Evolutionary conservation across 2,888 invertebrate genomes (phyloP), one percentile per base, ranked within the genome.

Genomic region (Ceramica pisi): DNA sequence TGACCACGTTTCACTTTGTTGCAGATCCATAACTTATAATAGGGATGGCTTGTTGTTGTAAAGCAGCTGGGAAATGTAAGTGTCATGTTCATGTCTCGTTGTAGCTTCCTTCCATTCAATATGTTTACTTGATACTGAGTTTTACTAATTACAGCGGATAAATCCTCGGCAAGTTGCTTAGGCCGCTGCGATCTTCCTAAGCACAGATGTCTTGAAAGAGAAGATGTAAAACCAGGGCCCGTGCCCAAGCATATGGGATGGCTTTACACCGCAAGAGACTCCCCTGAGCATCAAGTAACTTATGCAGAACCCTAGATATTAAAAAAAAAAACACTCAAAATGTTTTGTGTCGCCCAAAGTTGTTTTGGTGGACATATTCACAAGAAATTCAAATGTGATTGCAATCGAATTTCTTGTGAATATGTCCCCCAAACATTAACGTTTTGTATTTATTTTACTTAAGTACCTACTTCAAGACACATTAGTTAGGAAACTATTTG

Each of bases 181-280:
- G 95, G 95, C 48, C 92, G 95, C 31, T 95, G 95, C 75, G 93
- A 93, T 80, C 86, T 95, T 48, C 94, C 94, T 9, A 95, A 93
- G 75, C 95, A 96, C 87, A 90, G 88, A 86, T 96, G 95, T 77
- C 84, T 95, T 64, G 87, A 90, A 44, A 92, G 81, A 70, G 89
- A 91, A 2, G 94, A 93, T 0, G 82, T 94, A 5, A 93, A 92
- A 67, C 91, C 93, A 1, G 94, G 94, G 7, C 94, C 94, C 0
- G 91, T 96, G 26, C 96, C 96, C 7, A 94, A 89, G 71, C 79
- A 93, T 66, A 94, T 96, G 95, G 96, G 96, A 82, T 96, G 96
- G 96, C 89, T 91, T 19, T 96, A 95, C 84, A 95, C 94, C 5
- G 95, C 96, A 1, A 94, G 87, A 84, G 89, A 92, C 77, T 86